Percentiles rank a stretch among this genome's conserved stretches.
Evolutionary conservation across 2,888 invertebrate genomes (phyloP).

Genomic region (Sphinx pinastri): DNA sequence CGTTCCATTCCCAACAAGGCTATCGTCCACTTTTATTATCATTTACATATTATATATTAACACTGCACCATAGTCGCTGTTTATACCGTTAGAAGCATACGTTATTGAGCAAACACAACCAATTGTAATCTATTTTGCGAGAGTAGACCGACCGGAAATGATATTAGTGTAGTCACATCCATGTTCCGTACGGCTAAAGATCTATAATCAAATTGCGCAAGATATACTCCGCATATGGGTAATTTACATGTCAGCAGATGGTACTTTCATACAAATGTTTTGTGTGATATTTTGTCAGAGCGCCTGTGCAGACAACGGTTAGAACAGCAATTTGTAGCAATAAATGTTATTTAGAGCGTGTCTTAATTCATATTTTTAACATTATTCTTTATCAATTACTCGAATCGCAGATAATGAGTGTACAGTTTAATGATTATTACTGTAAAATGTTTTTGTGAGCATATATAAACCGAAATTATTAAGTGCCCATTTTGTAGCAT

Average conservation of each 20-base stretch:
- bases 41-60: too few relatives aligned
- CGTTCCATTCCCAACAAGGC: too few relatives aligned
- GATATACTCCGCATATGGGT: too few relatives aligned
- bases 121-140: background rate
- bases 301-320: slow-evolving; percentile 52
- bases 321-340: slow-evolving; percentile 59
- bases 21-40: too few relatives aligned
- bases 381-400: slow-evolving; percentile 56
- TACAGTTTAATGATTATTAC: slow-evolving; percentile 43
- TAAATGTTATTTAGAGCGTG: slow-evolving; percentile 62
- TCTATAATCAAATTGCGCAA: background rate
- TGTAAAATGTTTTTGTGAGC: slow-evolving; percentile 30
- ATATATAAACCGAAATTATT: slow-evolving; percentile 28
- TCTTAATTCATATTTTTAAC: slow-evolving; percentile 56
- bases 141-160: too few relatives aligned
- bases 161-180: too few relatives aligned
- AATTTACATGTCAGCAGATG: slow-evolving; percentile 21
- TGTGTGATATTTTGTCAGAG: slow-evolving; percentile 30
- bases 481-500: slow-evolving; percentile 44
- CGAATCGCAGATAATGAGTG: slow-evolving; percentile 50
- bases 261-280: slow-evolving; percentile 31
- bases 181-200: background rate
- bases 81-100: too few relatives aligned
- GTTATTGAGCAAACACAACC: too few relatives aligned
- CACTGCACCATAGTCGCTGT: too few relatives aligned